A percentile compares a stretch with the other conserved stretches of the same genome.
Conservation (phyloP, 1,140 invertebrate genomes). For the Lordiphosa clarofinis region DNA sequence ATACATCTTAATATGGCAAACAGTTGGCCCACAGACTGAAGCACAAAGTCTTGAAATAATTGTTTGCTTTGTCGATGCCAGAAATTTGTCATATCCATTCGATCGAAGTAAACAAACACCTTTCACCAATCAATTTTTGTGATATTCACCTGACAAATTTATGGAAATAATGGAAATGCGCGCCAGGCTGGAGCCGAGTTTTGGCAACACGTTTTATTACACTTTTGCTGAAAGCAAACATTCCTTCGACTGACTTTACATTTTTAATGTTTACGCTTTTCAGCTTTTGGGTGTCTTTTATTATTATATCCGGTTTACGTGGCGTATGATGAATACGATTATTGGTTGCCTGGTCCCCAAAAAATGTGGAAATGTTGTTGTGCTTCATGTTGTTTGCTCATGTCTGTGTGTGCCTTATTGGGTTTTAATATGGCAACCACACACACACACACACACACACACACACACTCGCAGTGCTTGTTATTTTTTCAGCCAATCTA, state of each 20-base stretch:
- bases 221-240: constrained; percentile 51
- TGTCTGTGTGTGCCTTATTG: constrained; percentile 42
- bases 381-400: constrained; percentile 34
- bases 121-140: constrained; percentile 45
- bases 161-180: constrained; percentile 38
- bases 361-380: constrained; percentile 5
- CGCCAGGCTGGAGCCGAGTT: neutral
- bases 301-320: constrained; percentile 72
- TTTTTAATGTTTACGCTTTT: constrained; percentile 56
- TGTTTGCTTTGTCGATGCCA: neutral
- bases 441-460: constrained; percentile 10
- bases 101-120: constrained; percentile 15
- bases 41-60: neutral
- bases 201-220: constrained; percentile 62
- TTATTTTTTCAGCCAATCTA: constrained; percentile 45
- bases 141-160: constrained; percentile 29
- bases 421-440: constrained; percentile 37
- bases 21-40: constrained; percentile 19
- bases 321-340: constrained; percentile 65
- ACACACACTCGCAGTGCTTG: constrained; percentile 26
- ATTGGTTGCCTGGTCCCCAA: constrained; percentile 50
- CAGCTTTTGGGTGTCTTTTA: constrained; percentile 40
- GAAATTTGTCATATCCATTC: constrained; percentile 8
- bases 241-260: constrained; percentile 23
- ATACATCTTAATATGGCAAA: constrained; percentile 17